Percentiles rank a stretch among this genome's conserved stretches.
phyloP scores from a whole-genome alignment of 2,797 vertebrate genomes.

The Anguilla obscura region DNA sequence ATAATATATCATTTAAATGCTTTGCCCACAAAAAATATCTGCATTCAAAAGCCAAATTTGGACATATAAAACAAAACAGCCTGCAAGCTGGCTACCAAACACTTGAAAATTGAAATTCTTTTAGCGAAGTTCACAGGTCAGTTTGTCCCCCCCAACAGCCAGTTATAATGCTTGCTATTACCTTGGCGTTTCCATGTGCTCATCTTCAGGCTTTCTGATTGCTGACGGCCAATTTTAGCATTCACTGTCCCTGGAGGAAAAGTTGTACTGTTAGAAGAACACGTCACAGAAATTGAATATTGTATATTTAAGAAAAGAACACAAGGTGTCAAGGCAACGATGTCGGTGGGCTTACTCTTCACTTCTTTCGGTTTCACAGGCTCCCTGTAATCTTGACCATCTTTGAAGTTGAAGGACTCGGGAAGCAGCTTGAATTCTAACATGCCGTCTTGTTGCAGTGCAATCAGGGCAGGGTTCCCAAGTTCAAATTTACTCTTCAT shows the following conservation, averaged over 20 bases:
- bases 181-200: background rate
- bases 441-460: background rate
- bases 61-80: background rate
- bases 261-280: background rate
- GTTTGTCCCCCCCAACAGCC: background rate
- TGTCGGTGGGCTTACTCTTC: background rate
- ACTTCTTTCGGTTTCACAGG: background rate
- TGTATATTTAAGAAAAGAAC: background rate
- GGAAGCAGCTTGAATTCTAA: conserved; percentile 9
- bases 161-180: background rate
- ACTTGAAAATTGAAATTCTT: background rate
- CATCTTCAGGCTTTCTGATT: background rate
- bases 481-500: background rate
- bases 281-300: background rate
- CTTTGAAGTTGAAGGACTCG: conserved; percentile 6
- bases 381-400: background rate
- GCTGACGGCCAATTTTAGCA: background rate
- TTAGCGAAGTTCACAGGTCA: background rate
- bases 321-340: background rate
- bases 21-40: background rate
- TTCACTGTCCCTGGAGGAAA: background rate
- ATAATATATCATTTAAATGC: background rate
- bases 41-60: background rate
- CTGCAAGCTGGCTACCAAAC: background rate
- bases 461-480: background rate